These are phyloP conservation scores for Apotomis turbidana DNA, from an alignment of 2,888 invertebrate species.

Conservation along the genomic window DNA sequence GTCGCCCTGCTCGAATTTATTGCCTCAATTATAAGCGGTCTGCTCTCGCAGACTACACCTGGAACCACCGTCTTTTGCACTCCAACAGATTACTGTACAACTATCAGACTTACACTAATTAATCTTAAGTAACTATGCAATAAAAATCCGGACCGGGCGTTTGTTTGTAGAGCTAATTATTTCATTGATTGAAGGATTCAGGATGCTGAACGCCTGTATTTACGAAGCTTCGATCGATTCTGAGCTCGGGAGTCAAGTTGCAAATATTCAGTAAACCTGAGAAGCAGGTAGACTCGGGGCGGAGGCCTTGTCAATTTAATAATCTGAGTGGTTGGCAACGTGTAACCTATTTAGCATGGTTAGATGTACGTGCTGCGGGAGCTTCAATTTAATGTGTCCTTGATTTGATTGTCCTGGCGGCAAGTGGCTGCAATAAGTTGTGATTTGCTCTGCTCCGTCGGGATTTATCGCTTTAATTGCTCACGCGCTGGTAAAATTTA, in stretches of 20 bases:
- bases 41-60: conserved; percentile 61
- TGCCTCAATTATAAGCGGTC: conserved; percentile 76
- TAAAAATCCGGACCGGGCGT: conserved; percentile 17
- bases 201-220: conserved; percentile 25
- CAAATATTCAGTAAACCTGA: conserved; percentile 18
- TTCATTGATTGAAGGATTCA: conserved; percentile 2
- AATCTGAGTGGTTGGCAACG: conserved; percentile 49
- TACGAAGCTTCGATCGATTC: conserved; percentile 24
- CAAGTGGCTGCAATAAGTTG: conserved; percentile 60
- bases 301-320: conserved; percentile 45
- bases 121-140: conserved; percentile 23
- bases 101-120: conserved; percentile 32
- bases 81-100: conserved; percentile 47
- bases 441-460: conserved; percentile 54
- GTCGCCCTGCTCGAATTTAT: conserved; percentile 73
- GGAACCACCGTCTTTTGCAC: conserved; percentile 59
- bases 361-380: conserved; percentile 36
- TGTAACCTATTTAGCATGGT: conserved; percentile 49
- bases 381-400: conserved; percentile 43
- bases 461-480: conserved; percentile 63
- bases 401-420: conserved; percentile 62
- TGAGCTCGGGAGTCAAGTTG: conserved; percentile 47
- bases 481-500: conserved; percentile 16
- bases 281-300: conserved; percentile 15
- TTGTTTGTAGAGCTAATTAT: neutral